Evolutionary conservation across 64 coral and sea anemone genomes (phyloP), one percentile per base, ranked within the genome.

Genomic region (Acropora yongei): DNA sequence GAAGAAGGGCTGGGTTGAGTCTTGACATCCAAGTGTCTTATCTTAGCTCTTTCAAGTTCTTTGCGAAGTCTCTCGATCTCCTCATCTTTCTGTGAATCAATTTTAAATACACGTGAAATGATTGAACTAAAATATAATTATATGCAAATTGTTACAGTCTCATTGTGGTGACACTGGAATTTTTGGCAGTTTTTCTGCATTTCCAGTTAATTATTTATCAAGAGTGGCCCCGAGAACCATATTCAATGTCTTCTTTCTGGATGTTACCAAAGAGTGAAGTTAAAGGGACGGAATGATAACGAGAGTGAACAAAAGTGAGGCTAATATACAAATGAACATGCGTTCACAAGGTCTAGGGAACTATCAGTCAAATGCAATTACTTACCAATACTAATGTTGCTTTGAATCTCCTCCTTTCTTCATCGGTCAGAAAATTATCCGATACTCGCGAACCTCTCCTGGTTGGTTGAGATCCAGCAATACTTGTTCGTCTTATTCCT

Each of bases 81-180:
- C 17, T 93, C 90, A 45, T 96, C 92, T 91, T 82, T 96, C 95
- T 96, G 67, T 49, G 7, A 47, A 89, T 0, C 30, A 83, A 45
- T 12, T 44, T 8, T 19, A 76, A 42, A 46, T 1, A n/a, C 12
- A 40, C 60, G 11, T 63, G 8, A 55, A 55, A 7, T 5, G 6
- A 55, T 55, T 5, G 10, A 55, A 10, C 51, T 10, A 55, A 55
- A 5, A 55, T 55, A 3, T 30, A 30, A 30, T 55, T 7, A 10
- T 55, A 0, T 63, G 60, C 60, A 63, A 63, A 12, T 63, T 63
- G 11, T 63, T 13, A 63, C 10, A 14, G 7, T 13, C 60, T 63
- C 11, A 12, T 63, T 14, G 60, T 12, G 16, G 13, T 10, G 60
- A 13, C 13, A 63, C 14, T 63, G 60, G 8, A 63, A 5, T 55